Conservation (phyloP, 2,797 vertebrate species). For the Dendrocincla tyrannina region DNA sequence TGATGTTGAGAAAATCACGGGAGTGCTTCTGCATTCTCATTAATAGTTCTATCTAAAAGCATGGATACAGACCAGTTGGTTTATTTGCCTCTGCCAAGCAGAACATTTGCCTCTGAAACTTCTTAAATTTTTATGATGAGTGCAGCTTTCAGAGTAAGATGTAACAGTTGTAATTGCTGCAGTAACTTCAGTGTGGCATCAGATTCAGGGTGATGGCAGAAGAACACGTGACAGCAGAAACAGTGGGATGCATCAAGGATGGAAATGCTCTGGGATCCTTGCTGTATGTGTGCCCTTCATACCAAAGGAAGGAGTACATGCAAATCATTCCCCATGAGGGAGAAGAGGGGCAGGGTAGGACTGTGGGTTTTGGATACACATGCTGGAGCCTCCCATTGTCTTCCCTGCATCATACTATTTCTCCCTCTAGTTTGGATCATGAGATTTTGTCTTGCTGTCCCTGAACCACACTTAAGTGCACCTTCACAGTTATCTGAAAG, state of each 20-base stretch:
- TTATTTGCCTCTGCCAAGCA: neutral
- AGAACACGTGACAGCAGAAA: neutral
- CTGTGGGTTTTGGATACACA: neutral
- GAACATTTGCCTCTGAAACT: neutral
- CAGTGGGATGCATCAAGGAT: neutral
- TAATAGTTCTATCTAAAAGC: neutral
- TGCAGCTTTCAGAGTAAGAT: neutral
- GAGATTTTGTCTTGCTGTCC: neutral
- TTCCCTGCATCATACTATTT: neutral
- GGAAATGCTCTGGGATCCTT: neutral
- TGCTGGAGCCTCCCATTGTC: neutral
- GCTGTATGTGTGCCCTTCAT: neutral
- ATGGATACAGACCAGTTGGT: neutral
- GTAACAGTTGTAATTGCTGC: neutral
- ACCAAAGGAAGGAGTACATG: neutral
- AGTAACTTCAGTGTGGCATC: neutral
- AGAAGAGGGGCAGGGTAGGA: neutral
- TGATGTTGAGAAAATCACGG: neutral
- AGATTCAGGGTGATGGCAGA: neutral
- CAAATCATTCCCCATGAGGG: fast-evolving
- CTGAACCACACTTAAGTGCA: neutral
- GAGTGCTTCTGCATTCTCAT: neutral
- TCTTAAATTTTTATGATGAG: neutral
- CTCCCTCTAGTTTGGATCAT: neutral
- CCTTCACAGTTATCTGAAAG: neutral